A percentile compares a stretch with the other conserved stretches of the same genome.
These are phyloP conservation scores for Thrips palmi DNA, from an alignment of 1,140 invertebrate genomes.

Conservation along the genomic window DNA sequence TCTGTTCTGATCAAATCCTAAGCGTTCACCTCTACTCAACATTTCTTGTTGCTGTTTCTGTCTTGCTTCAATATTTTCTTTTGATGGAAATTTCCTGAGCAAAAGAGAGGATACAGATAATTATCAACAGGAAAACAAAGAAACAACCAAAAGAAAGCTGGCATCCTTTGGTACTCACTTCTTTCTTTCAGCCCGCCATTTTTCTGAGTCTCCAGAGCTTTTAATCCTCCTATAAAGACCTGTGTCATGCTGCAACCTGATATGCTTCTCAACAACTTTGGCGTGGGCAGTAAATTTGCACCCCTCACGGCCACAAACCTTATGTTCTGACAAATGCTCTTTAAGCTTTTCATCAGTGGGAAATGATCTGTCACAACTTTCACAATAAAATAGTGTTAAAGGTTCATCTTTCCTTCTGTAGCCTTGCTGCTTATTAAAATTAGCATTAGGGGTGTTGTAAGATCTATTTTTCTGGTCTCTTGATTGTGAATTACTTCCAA, in stretches of 20 bases:
- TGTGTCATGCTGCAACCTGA: slow-evolving; percentile 57
- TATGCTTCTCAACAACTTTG: slow-evolving; percentile 57
- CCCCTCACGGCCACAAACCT: slow-evolving; percentile 56
- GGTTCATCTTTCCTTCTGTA: not conserved
- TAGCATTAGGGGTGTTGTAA: not conserved
- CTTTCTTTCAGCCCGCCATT: slow-evolving; percentile 64
- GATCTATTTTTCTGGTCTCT: not conserved
- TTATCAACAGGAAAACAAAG: slow-evolving; percentile 19
- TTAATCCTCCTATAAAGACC: slow-evolving; percentile 60
- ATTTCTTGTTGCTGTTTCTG: slow-evolving; percentile 41
- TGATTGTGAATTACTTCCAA: not conserved
- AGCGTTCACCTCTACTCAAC: slow-evolving; percentile 43
- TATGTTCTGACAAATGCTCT: slow-evolving; percentile 46
- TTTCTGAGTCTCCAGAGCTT: slow-evolving; percentile 57
- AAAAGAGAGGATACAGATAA: slow-evolving; percentile 25
- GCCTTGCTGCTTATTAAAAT: not conserved
- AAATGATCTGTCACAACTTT: slow-evolving; percentile 58
- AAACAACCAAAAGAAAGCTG: slow-evolving; percentile 10
- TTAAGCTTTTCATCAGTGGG: slow-evolving; percentile 31
- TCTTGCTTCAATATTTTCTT: slow-evolving; percentile 45
- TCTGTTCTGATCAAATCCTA: slow-evolving; percentile 26
- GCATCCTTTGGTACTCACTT: slow-evolving; percentile 24
- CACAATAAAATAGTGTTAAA: slow-evolving; percentile 33
- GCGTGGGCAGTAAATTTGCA: slow-evolving; percentile 63
- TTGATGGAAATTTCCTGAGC: slow-evolving; percentile 34